These are phyloP conservation scores for Rhabditoides inermis DNA, from an alignment of 2,888 invertebrate species.

Conservation along the genomic window DNA sequence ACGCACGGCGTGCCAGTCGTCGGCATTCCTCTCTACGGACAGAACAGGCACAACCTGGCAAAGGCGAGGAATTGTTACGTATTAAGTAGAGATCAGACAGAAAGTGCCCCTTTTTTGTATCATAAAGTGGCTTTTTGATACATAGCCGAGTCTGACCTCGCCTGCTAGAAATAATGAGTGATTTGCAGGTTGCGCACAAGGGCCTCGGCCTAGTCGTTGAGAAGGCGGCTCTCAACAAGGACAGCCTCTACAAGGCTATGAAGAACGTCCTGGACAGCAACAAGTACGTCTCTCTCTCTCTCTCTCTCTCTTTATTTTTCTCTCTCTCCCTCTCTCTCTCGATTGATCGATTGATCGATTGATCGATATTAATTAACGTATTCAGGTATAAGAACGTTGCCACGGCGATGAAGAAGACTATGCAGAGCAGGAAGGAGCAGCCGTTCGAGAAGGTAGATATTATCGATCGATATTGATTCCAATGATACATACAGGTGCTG, in stretches of 20 bases:
- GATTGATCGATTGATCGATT: too few species aligned
- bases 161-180: not conserved
- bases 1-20: constrained; percentile 47
- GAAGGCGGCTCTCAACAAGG: constrained; percentile 31
- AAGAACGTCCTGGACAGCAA: constrained; percentile 36
- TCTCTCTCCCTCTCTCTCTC: too few species aligned
- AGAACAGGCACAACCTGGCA: constrained; percentile 39
- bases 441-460: too few species aligned
- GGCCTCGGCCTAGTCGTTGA: constrained; percentile 39
- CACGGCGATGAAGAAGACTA: too few species aligned
- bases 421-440: too few species aligned
- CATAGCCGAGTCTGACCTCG: not conserved
- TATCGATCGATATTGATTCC: too few species aligned
- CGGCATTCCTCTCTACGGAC: constrained; percentile 49
- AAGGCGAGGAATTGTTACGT: not conserved
- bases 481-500: too few species aligned
- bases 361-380: too few species aligned
- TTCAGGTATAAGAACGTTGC: too few species aligned
- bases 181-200: constrained; percentile 11
- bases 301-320: too few species aligned
- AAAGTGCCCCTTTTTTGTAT: not conserved
- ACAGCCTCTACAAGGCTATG: constrained; percentile 29
- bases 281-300: constrained; percentile 14
- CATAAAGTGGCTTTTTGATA: not conserved
- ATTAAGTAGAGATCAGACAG: not conserved